Conservation (phyloP, 2,888 invertebrate genomes). For the Augiades crinisus region DNA sequence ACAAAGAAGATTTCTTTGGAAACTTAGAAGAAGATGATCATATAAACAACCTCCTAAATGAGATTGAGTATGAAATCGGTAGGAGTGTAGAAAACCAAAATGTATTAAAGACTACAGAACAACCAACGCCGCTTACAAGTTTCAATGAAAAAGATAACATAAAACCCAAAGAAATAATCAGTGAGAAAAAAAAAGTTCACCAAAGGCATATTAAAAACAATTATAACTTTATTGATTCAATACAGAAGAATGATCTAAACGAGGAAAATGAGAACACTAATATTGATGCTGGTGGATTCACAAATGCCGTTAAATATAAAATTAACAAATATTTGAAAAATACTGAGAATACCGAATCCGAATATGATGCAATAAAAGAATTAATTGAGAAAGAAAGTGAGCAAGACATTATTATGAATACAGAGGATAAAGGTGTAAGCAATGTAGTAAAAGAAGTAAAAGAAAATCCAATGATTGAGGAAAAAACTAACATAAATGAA, state of each 20-base stretch:
- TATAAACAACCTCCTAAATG: slow-evolving; percentile 51
- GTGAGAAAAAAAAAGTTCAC: neutral
- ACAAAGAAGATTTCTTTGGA: slow-evolving; percentile 29
- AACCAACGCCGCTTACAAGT: neutral
- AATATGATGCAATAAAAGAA: slow-evolving; percentile 33
- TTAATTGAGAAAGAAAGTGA: slow-evolving; percentile 31
- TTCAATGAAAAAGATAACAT: slow-evolving; percentile 15
- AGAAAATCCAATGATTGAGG: too few species aligned
- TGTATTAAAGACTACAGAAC: neutral
- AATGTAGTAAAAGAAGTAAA: too few species aligned
- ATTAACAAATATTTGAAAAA: slow-evolving; percentile 53
- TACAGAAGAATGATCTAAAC: slow-evolving; percentile 48
- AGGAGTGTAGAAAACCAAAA: slow-evolving; percentile 24
- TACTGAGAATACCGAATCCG: slow-evolving; percentile 32
- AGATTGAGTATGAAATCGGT: slow-evolving; percentile 63
- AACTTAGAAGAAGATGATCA: slow-evolving; percentile 47
- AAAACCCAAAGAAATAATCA: slow-evolving; percentile 2
- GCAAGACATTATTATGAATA: neutral
- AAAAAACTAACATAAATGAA: too few species aligned
- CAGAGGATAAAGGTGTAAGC: neutral
- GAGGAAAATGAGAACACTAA: slow-evolving; percentile 40
- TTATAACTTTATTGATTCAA: slow-evolving; percentile 52
- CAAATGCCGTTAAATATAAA: slow-evolving; percentile 53
- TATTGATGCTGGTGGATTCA: slow-evolving; percentile 45
- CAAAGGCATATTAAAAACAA: slow-evolving; percentile 39